Evolutionary conservation across 2,888 invertebrate species (phyloP), one percentile per base, ranked within the genome.

Genomic region (Drosophila gaucha): DNA sequence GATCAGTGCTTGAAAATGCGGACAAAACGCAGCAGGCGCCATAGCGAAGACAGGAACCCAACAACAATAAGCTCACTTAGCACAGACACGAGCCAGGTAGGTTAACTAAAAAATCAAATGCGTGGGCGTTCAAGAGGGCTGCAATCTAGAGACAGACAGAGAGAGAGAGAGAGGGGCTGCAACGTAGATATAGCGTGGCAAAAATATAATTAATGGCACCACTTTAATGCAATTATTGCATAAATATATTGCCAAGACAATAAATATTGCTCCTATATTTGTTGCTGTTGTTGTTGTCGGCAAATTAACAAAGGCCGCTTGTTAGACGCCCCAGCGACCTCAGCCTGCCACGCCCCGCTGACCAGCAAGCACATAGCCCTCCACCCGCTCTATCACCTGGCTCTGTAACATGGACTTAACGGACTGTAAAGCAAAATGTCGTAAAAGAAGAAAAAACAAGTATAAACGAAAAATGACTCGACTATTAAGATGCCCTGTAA

Each of bases 211-310:
- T 88, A 82, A 88, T 84, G 79, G 70, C 76, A 82, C 69, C 86
- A 88, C 83, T 86, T 86, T 63, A 60, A 75, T 88, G 83, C 83
- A 83, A 88, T 76, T 79, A 88, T 78, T 85, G 74, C 83, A 83
- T 88, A 76, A 76, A 82, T 86, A 86, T 85, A 87, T 82, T 87
- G 78, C 60, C 63, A 67, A 82, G 79, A 76, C 71, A 88, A 82
- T 74, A 78, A 78, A 87, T 87, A 80, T 66, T 71, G 63, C 28
- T 41, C n/a, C 51, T 66, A 49, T 31, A 16, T 39, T 18, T 49
- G 28, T 43, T 70, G 47, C 38, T 66, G 33, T 54, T 59, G 56
- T 59, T 63, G 28, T 58, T 71, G 83, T 79, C 86, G 80, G 80
- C 83, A 71, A 74, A 79, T 75, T 70, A 58, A 82, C 83, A 80